Conservation (phyloP, 1,140 invertebrate species). For the Anastrepha ludens region DNA sequence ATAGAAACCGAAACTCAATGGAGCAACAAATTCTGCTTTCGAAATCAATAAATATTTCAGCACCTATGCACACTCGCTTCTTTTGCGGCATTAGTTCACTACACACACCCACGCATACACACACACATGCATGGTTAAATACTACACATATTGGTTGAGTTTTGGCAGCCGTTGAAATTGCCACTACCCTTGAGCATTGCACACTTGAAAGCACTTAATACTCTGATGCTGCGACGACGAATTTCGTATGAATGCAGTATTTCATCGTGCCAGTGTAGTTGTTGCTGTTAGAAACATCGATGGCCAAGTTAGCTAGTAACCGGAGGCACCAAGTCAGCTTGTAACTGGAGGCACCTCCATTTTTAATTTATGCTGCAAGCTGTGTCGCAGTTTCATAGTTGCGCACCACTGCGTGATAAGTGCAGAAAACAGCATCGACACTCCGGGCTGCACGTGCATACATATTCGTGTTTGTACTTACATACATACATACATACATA, state of each 20-base stretch:
- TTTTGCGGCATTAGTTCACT: no score
- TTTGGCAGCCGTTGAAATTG: not conserved
- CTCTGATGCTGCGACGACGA: no score
- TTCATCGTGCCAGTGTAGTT: not conserved
- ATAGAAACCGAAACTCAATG: not conserved
- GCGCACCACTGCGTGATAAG: not conserved
- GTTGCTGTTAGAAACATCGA: not conserved
- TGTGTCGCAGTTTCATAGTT: not conserved
- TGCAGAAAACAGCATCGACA: not conserved
- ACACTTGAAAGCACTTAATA: constrained; percentile 21
- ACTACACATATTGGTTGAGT: not conserved
- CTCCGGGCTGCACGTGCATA: not conserved
- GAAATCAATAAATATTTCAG: not conserved
- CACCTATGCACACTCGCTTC: not conserved
- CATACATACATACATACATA: no score
- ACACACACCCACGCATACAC: no score
- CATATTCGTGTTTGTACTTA: no score
- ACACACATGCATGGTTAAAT: not conserved
- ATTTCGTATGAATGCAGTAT: not conserved
- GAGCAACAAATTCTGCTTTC: not conserved
- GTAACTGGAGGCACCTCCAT: not conserved
- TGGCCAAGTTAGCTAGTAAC: not conserved
- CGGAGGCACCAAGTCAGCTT: not conserved
- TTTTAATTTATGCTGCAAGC: not conserved
- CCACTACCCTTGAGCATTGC: not conserved